phyloP scores from a whole-genome alignment of 2,113 vertebrate species.

The Syngnathus floridae region DNA sequence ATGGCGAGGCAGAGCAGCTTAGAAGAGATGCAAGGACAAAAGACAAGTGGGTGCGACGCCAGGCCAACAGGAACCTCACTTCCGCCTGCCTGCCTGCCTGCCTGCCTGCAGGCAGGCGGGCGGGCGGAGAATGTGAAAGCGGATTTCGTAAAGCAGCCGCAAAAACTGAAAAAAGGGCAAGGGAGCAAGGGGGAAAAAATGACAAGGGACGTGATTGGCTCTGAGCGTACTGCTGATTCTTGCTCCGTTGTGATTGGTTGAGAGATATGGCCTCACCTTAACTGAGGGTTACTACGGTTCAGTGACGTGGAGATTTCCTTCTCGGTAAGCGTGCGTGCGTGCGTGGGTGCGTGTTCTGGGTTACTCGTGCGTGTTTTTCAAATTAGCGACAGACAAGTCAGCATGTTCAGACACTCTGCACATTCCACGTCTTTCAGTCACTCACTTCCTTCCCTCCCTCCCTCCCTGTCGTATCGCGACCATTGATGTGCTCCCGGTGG shows the following conservation, averaged over 20 bases:
- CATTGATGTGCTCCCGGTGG: neutral
- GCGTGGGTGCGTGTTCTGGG: constrained; percentile 4
- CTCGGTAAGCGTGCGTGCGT: neutral
- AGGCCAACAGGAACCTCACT: constrained; percentile 30
- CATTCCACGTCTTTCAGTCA: constrained; percentile 31
- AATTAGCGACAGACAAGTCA: constrained; percentile 8
- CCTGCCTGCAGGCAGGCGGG: no score
- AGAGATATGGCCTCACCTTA: constrained; percentile 68
- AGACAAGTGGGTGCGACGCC: constrained; percentile 17
- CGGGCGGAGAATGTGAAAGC: constrained; percentile 38
- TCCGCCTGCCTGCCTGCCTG: constrained; percentile 16
- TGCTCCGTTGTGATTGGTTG: constrained; percentile 56
- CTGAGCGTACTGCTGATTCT: constrained; percentile 62
- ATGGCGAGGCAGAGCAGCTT: constrained; percentile 34
- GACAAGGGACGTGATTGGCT: constrained; percentile 64
- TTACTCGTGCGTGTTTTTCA: constrained; percentile 19
- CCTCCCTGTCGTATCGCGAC: neutral
- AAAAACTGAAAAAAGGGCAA: constrained; percentile 8
- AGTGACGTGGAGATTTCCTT: constrained; percentile 46
- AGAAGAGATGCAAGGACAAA: constrained; percentile 29
- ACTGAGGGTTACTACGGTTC: constrained; percentile 67
- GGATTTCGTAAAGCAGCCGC: constrained; percentile 34
- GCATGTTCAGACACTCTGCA: constrained; percentile 16
- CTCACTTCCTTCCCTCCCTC: neutral
- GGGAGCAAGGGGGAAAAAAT: neutral